Percentiles rank a stretch among this genome's conserved stretches.
Evolutionary conservation across 1,140 invertebrate genomes (phyloP).

Genomic region (Asbolus verrucosus): DNA sequence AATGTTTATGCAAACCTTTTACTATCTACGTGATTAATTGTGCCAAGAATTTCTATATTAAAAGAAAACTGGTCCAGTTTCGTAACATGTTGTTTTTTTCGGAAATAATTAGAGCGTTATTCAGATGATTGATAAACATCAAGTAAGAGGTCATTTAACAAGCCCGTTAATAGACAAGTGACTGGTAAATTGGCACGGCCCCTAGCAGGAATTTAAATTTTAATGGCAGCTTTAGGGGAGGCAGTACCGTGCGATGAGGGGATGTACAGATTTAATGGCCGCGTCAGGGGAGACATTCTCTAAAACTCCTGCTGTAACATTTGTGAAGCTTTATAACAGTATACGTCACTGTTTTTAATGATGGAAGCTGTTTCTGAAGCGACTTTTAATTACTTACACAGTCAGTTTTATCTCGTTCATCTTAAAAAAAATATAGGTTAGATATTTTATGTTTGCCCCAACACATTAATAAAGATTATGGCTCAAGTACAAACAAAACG

Average conservation of each 20-base stretch:
- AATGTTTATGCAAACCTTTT: slow-evolving; percentile 23
- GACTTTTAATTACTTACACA: slow-evolving; percentile 29
- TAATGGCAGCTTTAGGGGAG: slow-evolving; percentile 8
- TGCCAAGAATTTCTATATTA: slow-evolving; percentile 4
- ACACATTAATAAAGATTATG: slow-evolving; percentile 7
- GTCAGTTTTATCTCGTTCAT: too few species aligned
- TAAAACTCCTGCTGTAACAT: background rate
- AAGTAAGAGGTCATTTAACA: too few species aligned
- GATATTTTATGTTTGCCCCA: slow-evolving; percentile 11
- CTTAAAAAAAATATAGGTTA: too few species aligned
- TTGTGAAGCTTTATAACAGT: background rate
- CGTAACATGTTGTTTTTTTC: background rate
- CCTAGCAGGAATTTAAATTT: background rate
- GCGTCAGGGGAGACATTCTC: background rate
- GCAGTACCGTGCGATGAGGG: too few species aligned
- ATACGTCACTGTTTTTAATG: slow-evolving; percentile 15
- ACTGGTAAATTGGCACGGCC: background rate
- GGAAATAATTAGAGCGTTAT: background rate
- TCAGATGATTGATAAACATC: too few species aligned
- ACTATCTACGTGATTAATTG: slow-evolving; percentile 17
- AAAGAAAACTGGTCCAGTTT: background rate
- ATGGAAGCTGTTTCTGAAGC: too few species aligned
- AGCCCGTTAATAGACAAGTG: too few species aligned
- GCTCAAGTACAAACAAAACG: slow-evolving; percentile 12
- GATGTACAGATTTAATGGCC: background rate